Evolutionary conservation across 2,113 vertebrate genomes (phyloP), one percentile per base, ranked within the genome.

Genomic region (Ptyas mucosa): DNA sequence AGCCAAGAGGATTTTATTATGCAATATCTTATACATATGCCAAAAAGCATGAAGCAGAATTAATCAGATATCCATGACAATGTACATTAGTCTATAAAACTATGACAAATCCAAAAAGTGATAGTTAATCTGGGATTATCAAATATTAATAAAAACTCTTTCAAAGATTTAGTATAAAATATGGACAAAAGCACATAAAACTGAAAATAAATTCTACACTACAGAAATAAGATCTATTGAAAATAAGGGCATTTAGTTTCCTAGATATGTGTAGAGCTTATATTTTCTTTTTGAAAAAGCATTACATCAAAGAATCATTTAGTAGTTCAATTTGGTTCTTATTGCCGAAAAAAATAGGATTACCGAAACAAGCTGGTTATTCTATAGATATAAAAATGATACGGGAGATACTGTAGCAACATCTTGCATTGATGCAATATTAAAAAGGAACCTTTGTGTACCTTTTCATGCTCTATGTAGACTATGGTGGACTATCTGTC

Each of bases 401-500:
- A 86, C 29, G 18, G 0, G 14, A 91, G 88, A 1, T 52, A 52
- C 52, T 52, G 52, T 43, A 34, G 91, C 14, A 92, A 88, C 29
- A 89, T 69, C 51, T 85, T 54, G 10, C 29, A 61, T 87, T 92
- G 88, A 26, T 86, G 51, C 8, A 55, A 49, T 39, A 87, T 81
- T 85, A 90, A 85, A 43, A 12, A 0, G 10, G 55, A 96, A 94
- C 53, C 52, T 87, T 91, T 92, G 90, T 54, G 90, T 86, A 18
- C 12, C 94, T 94, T 91, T 81, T 93, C 55, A 51, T 87, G 88
- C 10, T 58, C 52, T 91, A 91, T 46, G 54, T 43, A 94, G 91
- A 93, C 49, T 57, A 89, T 89, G 92, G 85, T 91, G 94, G 90
- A 88, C 88, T 89, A 94, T 95, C 94, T 94, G 91, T 94, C 91